Base-by-base conservation (phyloP, 1,140 invertebrate genomes). In the Geopemphigus sp. region DNA sequence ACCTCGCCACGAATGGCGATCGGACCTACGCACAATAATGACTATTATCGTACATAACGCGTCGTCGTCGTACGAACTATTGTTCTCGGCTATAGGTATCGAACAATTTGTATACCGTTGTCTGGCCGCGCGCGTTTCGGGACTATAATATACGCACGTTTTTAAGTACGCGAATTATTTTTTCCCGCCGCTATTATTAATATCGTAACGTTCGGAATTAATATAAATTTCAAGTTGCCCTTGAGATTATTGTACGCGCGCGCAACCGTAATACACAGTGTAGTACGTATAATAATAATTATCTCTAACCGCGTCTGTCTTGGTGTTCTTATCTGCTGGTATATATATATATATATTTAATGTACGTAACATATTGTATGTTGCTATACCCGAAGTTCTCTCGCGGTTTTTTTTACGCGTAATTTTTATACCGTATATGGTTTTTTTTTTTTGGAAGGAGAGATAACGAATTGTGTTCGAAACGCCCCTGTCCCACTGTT, bases 161-260 rank as follows among this genome's bases (percentile, higher is more conserved):
- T n/a, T n/a, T n/a, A n/a, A 11, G 29, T 32, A 5, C 15, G 39
- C 64, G n/a, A 47, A 68, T 68, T 68, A 47, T 68, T 66, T 47
- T 68, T 68, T 68, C n/a, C 24, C 66, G 66, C 66, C 45, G 47
- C n/a, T n/a, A n/a, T n/a, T n/a, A 50, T 47, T 50, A 47, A 47
- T 26, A 63, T 5, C 29, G 19, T 68, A 68, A 26, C 22, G 66
- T 68, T 68, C 45, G 45, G 47, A 50, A 50, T 50, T 50, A 68
- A 50, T 68, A 68, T 50, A 68, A 68, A 50, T 68, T 68, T 68
- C 66, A 68, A 68, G 66, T 68, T 68, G 66, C 66, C 66, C 66
- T 68, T 68, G 66, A 68, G 66, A 50, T 68, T 50, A 50, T 68
- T 50, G 39, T 50, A 24, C n/a, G 22, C 66, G 8, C 14, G 64